phyloP scores from a whole-genome alignment of 2,113 vertebrate species.

The Notothenia coriiceps region DNA sequence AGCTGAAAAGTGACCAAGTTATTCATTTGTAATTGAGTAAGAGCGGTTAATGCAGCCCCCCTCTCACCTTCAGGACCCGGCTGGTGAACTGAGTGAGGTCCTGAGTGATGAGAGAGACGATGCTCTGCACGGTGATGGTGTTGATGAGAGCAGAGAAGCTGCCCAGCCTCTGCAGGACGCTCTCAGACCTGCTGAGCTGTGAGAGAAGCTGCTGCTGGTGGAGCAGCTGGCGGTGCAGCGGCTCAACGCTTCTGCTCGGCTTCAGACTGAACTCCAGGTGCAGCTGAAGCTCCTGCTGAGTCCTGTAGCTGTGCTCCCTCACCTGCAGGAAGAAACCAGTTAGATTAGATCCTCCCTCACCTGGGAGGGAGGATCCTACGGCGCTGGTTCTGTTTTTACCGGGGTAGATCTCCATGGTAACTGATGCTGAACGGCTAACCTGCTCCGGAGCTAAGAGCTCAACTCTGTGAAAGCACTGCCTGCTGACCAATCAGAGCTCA shows the following conservation, averaged over 20 bases:
- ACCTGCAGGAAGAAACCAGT: constrained; percentile 72
- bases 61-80: constrained; percentile 79
- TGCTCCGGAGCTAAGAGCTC: too few species aligned
- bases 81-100: constrained; percentile 78
- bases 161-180: constrained; percentile 77
- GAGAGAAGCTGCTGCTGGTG: constrained; percentile 63
- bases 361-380: too few species aligned
- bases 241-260: constrained; percentile 41
- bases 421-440: too few species aligned
- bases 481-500: too few species aligned
- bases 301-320: constrained; percentile 79
- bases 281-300: constrained; percentile 77
- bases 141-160: constrained; percentile 80
- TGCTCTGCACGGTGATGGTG: constrained; percentile 83
- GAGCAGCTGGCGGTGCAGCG: constrained; percentile 73
- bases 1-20: background rate
- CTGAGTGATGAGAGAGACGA: constrained; percentile 76
- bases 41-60: background rate
- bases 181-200: constrained; percentile 66
- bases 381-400: too few species aligned
- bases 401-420: too few species aligned
- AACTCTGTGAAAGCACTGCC: too few species aligned
- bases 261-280: constrained; percentile 60
- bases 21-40: background rate
- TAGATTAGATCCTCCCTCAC: too few species aligned